Evolutionary conservation across 2,797 vertebrate species (phyloP).

Genomic region (Chromobotia macracanthus): DNA sequence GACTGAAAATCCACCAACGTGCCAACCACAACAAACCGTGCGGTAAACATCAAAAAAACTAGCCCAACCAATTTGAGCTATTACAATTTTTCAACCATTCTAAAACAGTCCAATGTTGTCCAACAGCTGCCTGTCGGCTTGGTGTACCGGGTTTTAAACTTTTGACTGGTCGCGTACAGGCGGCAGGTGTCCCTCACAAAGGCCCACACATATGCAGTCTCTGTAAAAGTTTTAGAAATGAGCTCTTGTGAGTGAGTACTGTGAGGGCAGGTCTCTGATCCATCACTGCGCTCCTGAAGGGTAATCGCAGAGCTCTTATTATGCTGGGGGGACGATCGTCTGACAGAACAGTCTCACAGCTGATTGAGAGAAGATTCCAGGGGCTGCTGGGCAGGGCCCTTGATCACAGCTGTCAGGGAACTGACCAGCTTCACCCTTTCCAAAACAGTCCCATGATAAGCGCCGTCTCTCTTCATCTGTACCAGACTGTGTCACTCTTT

Average conservation of each 20-base stretch:
- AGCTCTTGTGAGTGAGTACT: slow-evolving; percentile 8
- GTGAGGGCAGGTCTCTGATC: slow-evolving; percentile 61
- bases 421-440: slow-evolving; percentile 63
- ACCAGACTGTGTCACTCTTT: neutral
- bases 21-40: too few relatives aligned
- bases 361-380: slow-evolving; percentile 51
- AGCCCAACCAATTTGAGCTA: too few relatives aligned
- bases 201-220: slow-evolving; percentile 21
- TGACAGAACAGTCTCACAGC: slow-evolving; percentile 68
- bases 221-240: slow-evolving; percentile 32
- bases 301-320: slow-evolving; percentile 78
- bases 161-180: neutral
- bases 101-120: too few relatives aligned
- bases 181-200: slow-evolving; percentile 1
- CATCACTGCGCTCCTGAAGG: slow-evolving; percentile 69
- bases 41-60: too few relatives aligned
- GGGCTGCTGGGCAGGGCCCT: slow-evolving; percentile 25
- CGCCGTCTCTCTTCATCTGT: slow-evolving; percentile 12
- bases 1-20: too few relatives aligned
- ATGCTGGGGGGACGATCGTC: slow-evolving; percentile 67
- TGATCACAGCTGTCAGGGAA: slow-evolving; percentile 70
- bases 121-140: too few relatives aligned
- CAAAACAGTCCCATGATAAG: slow-evolving; percentile 45
- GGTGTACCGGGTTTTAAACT: neutral
- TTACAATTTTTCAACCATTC: too few relatives aligned